These are phyloP conservation scores for Eupelmus urozonus DNA, from an alignment of 2,888 invertebrate genomes.

Conservation along the genomic window DNA sequence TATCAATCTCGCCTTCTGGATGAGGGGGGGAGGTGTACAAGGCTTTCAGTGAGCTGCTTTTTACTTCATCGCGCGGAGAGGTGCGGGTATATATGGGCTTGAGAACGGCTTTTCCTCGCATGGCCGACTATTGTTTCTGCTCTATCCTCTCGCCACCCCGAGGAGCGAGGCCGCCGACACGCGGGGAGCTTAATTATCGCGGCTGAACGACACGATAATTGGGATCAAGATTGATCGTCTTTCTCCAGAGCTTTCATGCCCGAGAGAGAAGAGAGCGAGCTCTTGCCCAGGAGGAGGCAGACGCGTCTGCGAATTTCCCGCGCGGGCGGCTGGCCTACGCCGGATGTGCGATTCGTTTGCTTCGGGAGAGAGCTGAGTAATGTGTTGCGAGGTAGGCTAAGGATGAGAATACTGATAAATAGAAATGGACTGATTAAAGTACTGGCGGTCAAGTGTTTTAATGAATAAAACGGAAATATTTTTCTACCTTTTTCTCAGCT, in stretches of 20 bases:
- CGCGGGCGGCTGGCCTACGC: neutral
- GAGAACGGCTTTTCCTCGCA: slow-evolving; percentile 6
- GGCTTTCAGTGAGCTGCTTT: slow-evolving; percentile 30
- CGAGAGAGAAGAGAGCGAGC: no score
- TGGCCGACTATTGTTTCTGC: slow-evolving; percentile 29
- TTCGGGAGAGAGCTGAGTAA: slow-evolving; percentile 22
- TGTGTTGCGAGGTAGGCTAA: slow-evolving; percentile 31
- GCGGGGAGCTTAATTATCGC: slow-evolving; percentile 71
- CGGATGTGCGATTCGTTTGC: slow-evolving; percentile 5
- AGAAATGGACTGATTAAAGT: slow-evolving; percentile 6
- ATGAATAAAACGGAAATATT: no score
- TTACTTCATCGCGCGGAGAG: slow-evolving; percentile 10
- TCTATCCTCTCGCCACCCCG: neutral
- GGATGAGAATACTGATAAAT: slow-evolving; percentile 15
- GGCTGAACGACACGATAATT: slow-evolving; percentile 74
- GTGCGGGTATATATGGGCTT: neutral
- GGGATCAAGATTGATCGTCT: slow-evolving; percentile 72
- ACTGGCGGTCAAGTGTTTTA: neutral
- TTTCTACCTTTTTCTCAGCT: no score
- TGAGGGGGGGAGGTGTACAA: neutral
- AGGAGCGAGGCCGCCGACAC: neutral
- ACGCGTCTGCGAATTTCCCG: no score
- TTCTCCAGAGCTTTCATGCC: slow-evolving; percentile 59
- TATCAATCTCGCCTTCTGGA: slow-evolving; percentile 37
- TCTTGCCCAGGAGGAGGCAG: slow-evolving; percentile 25